phyloP scores from a whole-genome alignment of 2,888 invertebrate species.

The Ophraella communa region DNA sequence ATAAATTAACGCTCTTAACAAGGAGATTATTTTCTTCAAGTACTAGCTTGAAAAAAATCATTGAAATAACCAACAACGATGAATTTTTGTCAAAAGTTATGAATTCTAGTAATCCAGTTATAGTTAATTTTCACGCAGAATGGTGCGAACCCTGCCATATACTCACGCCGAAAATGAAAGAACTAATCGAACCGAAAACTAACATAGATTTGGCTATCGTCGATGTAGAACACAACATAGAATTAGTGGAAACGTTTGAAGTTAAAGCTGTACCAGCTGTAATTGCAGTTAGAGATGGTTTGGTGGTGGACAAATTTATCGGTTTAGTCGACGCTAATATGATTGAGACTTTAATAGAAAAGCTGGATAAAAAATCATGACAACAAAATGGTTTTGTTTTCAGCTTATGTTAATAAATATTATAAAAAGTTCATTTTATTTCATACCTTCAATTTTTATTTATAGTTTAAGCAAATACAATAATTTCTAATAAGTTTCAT shows the following conservation, averaged over 20 bases:
- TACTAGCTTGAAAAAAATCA: conserved; percentile 55
- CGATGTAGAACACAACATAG: conserved; percentile 82
- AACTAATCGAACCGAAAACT: conserved; percentile 74
- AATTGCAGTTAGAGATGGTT: conserved; percentile 80
- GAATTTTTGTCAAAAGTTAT: conserved; percentile 84
- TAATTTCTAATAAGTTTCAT: too few relatives aligned
- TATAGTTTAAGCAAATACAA: too few relatives aligned
- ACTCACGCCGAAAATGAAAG: conserved; percentile 81
- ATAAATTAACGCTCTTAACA: conserved; percentile 19
- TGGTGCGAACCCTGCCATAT: conserved; percentile 93
- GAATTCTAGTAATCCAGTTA: conserved; percentile 84
- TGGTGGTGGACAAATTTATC: conserved; percentile 86
- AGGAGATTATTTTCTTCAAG: conserved; percentile 41
- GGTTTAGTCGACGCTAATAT: conserved; percentile 82
- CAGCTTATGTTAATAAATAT: background rate
- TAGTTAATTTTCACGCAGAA: conserved; percentile 89
- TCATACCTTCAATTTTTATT: too few relatives aligned
- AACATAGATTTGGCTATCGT: conserved; percentile 81
- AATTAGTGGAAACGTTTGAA: conserved; percentile 80
- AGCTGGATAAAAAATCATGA: conserved; percentile 58
- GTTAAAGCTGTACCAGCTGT: conserved; percentile 86
- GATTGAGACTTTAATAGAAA: conserved; percentile 79
- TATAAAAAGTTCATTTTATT: too few relatives aligned
- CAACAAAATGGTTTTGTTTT: conserved; percentile 5
- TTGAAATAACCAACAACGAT: conserved; percentile 72